phyloP scores from a whole-genome alignment of 2,888 invertebrate species.

The Trachelus troglodyta region DNA sequence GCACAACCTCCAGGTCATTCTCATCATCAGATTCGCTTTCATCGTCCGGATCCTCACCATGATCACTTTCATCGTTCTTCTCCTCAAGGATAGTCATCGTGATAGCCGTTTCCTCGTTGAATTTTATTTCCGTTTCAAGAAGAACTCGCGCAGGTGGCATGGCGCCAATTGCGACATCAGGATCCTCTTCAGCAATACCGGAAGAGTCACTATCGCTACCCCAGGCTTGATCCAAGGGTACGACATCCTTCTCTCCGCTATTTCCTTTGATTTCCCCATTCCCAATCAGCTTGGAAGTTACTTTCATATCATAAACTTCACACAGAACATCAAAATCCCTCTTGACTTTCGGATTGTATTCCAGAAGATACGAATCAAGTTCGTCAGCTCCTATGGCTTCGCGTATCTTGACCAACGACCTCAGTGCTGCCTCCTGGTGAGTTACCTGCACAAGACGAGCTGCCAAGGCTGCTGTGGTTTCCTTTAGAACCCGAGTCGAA shows the following conservation, averaged over 20 bases:
- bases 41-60: constrained; percentile 32
- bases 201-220: constrained; percentile 54
- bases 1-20: constrained; percentile 56
- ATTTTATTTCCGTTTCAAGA: constrained; percentile 85
- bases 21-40: constrained; percentile 48
- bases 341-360: constrained; percentile 66
- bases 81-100: constrained; percentile 88
- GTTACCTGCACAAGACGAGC: constrained; percentile 67
- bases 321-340: constrained; percentile 73
- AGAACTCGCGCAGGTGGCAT: constrained; percentile 70
- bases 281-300: constrained; percentile 27
- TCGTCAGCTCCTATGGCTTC: constrained; percentile 75
- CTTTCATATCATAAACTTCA: constrained; percentile 69
- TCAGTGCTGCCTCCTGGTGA: constrained; percentile 74
- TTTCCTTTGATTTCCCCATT: constrained; percentile 24
- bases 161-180: constrained; percentile 35
- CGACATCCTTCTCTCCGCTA: constrained; percentile 14
- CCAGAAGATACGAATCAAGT: constrained; percentile 70
- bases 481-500: constrained; percentile 43
- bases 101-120: constrained; percentile 82
- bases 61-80: constrained; percentile 66
- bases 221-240: constrained; percentile 24
- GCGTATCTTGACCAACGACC: constrained; percentile 78
- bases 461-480: constrained; percentile 61
- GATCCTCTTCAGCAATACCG: constrained; percentile 53